Evolutionary conservation across 2,888 invertebrate species (phyloP), one percentile per base, ranked within the genome.

Genomic region (Polydrusus cervinus): DNA sequence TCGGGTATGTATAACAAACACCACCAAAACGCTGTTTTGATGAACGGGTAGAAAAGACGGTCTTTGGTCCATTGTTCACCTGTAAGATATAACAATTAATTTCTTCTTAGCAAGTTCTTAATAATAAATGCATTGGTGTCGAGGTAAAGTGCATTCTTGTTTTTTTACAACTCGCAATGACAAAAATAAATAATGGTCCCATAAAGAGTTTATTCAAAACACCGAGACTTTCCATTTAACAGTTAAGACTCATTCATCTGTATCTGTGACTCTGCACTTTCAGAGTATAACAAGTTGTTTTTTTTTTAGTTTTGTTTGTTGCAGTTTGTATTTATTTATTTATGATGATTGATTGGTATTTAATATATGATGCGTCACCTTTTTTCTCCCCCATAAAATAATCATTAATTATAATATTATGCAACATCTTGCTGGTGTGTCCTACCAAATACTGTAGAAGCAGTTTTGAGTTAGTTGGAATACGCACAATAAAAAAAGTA

Each of bases 211-310:
- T 45, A 43, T 68, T 45, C 11, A 40, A 38, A 57, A 60, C 11
- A 11, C 13, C 43, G 55, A 43, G 25, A 57, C 68, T 68, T 68
- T 68, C 67, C 57, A 55, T 55, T 68, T 57, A 43, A 68, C 68
- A 68, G 68, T 68, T 68, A 68, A 49, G n/a, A 64, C 34, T 64
- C 20, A 49, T 30, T 64, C 64, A 64, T 64, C 64, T 64, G 64
- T 64, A 64, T 64, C 64, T 64, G 64, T 64, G 57, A 57, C 45
- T 30, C 14, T 47, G 68, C 40, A 57, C 9, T 47, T 45, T 55
- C 57, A 57, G 47, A 25, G 6, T 14, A 55, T 11, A 20, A 55
- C 25, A 10, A 30, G 13, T 40, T n/a, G n/a, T n/a, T 55, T 68
- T 68, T 68, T 55, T 45, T 30, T 8, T 34, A 13, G 38, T 30